A percentile compares a stretch with the other conserved stretches of the same genome.
Evolutionary conservation across 2,888 invertebrate species (phyloP).

Genomic region (Mylabris sibirica): DNA sequence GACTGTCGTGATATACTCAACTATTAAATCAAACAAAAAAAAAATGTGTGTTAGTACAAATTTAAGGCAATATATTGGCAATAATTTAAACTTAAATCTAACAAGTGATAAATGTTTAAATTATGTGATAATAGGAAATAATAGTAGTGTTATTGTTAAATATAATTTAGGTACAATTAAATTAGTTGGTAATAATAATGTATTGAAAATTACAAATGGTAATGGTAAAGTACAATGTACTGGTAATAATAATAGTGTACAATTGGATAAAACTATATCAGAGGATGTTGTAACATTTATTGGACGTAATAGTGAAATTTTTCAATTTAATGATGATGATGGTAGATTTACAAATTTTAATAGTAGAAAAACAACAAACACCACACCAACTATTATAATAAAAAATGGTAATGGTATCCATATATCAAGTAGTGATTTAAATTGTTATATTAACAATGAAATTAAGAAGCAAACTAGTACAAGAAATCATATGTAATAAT

Average conservation of each 20-base stretch:
- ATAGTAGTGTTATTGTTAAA: slow-evolving; percentile 36
- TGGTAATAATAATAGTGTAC: slow-evolving; percentile 41
- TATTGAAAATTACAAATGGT: slow-evolving; percentile 36
- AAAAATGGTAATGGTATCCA: slow-evolving; percentile 5
- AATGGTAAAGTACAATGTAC: slow-evolving; percentile 37
- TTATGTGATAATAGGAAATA: slow-evolving; percentile 38
- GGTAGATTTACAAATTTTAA: neutral
- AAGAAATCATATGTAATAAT: neutral
- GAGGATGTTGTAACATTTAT: slow-evolving; percentile 35
- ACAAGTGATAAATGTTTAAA: slow-evolving; percentile 24
- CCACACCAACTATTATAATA: neutral
- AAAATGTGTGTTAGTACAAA: slow-evolving; percentile 10
- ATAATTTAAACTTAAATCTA: slow-evolving; percentile 36
- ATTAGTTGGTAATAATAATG: slow-evolving; percentile 39
- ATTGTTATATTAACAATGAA: neutral
- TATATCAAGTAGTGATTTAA: slow-evolving; percentile 8
- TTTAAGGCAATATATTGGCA: slow-evolving; percentile 35
- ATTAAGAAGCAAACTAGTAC: neutral
- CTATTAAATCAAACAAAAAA: neutral
- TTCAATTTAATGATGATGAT: slow-evolving; percentile 12
- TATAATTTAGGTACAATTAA: slow-evolving; percentile 36
- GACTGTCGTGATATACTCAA: neutral
- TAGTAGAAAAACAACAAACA: neutral
- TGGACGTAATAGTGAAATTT: slow-evolving; percentile 37
- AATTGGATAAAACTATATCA: slow-evolving; percentile 30